Conservation (phyloP, 64 coral and sea anemone genomes). For the Trachythela sp. region DNA sequence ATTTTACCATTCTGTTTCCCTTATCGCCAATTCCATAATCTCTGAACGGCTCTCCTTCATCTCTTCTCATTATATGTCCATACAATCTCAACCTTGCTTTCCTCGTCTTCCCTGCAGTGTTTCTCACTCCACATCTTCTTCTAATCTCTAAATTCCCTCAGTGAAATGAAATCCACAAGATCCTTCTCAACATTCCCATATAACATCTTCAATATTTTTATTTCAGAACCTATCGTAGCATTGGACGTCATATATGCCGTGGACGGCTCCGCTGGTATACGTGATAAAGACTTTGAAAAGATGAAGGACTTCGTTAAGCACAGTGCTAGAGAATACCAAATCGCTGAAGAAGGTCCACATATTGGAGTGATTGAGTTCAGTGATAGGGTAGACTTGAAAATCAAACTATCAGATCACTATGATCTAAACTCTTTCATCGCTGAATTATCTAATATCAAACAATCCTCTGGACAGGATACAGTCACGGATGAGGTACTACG, state of each 20-base stretch:
- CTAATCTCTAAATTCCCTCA: too few relatives aligned
- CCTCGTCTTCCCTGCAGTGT: too few relatives aligned
- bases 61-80: too few relatives aligned
- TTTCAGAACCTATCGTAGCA: background rate
- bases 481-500: background rate
- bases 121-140: too few relatives aligned
- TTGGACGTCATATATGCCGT: conserved; percentile 70
- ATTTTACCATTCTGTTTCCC: too few relatives aligned
- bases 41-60: too few relatives aligned
- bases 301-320: conserved; percentile 68
- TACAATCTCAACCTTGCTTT: too few relatives aligned
- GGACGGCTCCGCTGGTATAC: conserved; percentile 50
- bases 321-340: conserved; percentile 38
- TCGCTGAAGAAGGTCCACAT: background rate
- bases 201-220: background rate
- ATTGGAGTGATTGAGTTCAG: conserved; percentile 11
- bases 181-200: background rate
- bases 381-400: background rate
- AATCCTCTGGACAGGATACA: background rate
- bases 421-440: background rate
- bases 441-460: background rate
- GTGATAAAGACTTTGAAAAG: conserved; percentile 46
- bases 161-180: too few relatives aligned
- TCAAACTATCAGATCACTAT: background rate
- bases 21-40: too few relatives aligned